Evolutionary conservation across 1,140 invertebrate genomes (phyloP).

Genomic region (Melitaea cinxia): DNA sequence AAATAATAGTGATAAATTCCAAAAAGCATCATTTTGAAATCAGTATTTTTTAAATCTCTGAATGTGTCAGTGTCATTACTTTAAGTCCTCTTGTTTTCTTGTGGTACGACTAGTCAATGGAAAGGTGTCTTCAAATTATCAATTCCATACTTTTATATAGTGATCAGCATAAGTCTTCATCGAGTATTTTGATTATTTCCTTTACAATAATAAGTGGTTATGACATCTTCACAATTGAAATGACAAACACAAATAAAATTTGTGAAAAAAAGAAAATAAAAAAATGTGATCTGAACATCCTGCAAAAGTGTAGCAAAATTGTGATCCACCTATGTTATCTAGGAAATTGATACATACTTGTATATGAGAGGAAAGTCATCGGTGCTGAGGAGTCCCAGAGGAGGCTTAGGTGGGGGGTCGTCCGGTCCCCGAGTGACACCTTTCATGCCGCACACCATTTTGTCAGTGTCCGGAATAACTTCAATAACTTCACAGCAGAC

Average conservation of each 20-base stretch:
- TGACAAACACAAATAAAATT: slow-evolving; percentile 43
- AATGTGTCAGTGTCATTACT: background rate
- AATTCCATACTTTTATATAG: background rate
- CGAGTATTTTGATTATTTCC: slow-evolving; percentile 1
- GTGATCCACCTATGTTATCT: slow-evolving; percentile 32
- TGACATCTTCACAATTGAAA: slow-evolving; percentile 44
- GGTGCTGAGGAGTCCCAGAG: slow-evolving; percentile 91
- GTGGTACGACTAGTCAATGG: background rate
- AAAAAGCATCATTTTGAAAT: background rate
- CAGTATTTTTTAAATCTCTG: background rate
- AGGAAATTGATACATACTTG: slow-evolving; percentile 86
- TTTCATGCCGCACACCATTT: slow-evolving; percentile 93
- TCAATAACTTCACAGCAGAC: slow-evolving; percentile 94
- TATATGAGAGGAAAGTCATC: slow-evolving; percentile 93
- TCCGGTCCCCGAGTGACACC: slow-evolving; percentile 85
- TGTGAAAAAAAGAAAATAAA: slow-evolving; percentile 39
- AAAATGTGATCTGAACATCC: slow-evolving; percentile 40
- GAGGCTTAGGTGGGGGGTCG: slow-evolving; percentile 85
- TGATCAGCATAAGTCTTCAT: background rate
- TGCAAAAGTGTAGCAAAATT: slow-evolving; percentile 63
- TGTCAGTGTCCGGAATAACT: slow-evolving; percentile 92
- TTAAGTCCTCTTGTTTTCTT: slow-evolving; percentile 6
- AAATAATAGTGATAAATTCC: background rate
- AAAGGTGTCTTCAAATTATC: slow-evolving; percentile 11
- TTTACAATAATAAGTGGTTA: background rate